Evolutionary conservation across 2,888 invertebrate species (phyloP).

Genomic region (Nudaria mundana): DNA sequence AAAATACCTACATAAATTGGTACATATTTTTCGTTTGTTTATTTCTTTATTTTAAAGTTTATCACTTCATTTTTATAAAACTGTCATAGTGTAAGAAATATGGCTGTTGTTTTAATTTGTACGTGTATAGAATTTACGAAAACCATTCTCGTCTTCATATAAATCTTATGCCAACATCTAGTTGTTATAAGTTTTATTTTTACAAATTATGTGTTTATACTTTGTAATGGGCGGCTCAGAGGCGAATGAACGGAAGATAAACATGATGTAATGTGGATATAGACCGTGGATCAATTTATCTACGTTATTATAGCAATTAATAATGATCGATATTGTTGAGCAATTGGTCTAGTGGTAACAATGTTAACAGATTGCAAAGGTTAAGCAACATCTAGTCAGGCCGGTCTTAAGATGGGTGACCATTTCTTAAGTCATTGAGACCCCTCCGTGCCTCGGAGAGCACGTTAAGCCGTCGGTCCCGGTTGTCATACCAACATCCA

Average conservation of each 20-base stretch:
- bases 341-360: too few species aligned
- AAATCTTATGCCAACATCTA: slow-evolving; percentile 18
- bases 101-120: slow-evolving; percentile 27
- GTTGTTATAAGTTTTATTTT: slow-evolving; percentile 15
- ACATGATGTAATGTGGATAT: slow-evolving; percentile 14
- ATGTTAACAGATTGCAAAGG: too few species aligned
- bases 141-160: slow-evolving; percentile 18
- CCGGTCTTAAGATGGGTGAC: too few species aligned
- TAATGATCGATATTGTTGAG: slow-evolving; percentile 19
- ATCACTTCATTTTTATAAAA: slow-evolving; percentile 26
- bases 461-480: too few species aligned
- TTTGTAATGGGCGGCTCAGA: slow-evolving; percentile 11
- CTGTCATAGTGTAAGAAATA: slow-evolving; percentile 26
- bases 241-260: slow-evolving; percentile 19
- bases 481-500: too few species aligned
- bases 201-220: slow-evolving; percentile 20
- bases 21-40: slow-evolving; percentile 19
- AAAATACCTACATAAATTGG: too few species aligned
- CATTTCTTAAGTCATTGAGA: too few species aligned
- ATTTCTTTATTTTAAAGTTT: slow-evolving; percentile 10
- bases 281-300: slow-evolving; percentile 21
- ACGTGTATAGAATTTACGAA: slow-evolving; percentile 22
- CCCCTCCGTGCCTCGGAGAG: too few species aligned
- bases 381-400: too few species aligned
- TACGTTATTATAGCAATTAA: slow-evolving; percentile 21